Percentiles rank a stretch among this genome's conserved stretches.
These are phyloP conservation scores for Rhineura floridana DNA, from an alignment of 2,113 vertebrate species.

Conservation along the genomic window DNA sequence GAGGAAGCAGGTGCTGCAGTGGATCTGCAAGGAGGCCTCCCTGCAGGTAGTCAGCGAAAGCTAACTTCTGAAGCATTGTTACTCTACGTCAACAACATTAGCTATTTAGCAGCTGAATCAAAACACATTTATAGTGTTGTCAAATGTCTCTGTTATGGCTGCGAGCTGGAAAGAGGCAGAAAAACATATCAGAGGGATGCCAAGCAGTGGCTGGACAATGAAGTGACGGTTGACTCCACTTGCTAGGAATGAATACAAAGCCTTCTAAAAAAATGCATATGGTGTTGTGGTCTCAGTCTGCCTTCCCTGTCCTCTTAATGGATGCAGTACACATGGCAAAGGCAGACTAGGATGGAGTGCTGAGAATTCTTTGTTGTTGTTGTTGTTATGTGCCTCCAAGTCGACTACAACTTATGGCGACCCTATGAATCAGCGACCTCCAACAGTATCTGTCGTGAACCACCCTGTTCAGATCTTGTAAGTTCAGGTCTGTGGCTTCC, in stretches of 20 bases:
- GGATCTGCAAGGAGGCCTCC: neutral
- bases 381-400: too few species aligned
- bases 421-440: too few species aligned
- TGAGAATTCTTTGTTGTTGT: neutral
- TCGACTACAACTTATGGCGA: too few species aligned
- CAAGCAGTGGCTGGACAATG: neutral
- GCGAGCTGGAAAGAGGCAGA: neutral
- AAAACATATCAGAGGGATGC: neutral
- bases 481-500: too few species aligned
- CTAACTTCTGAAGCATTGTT: neutral
- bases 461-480: too few species aligned
- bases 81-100: neutral
- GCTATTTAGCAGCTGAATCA: neutral
- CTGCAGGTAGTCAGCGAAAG: neutral
- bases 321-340: neutral
- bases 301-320: neutral
- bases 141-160: neutral
- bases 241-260: neutral
- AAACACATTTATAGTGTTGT: neutral
- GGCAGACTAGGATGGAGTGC: neutral
- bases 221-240: constrained; percentile 13
- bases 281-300: neutral
- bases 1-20: neutral
- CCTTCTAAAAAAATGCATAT: neutral
- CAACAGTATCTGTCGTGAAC: too few species aligned